These are phyloP conservation scores for Podiceps cristatus DNA, from an alignment of 2,113 vertebrate species.

Conservation along the genomic window DNA sequence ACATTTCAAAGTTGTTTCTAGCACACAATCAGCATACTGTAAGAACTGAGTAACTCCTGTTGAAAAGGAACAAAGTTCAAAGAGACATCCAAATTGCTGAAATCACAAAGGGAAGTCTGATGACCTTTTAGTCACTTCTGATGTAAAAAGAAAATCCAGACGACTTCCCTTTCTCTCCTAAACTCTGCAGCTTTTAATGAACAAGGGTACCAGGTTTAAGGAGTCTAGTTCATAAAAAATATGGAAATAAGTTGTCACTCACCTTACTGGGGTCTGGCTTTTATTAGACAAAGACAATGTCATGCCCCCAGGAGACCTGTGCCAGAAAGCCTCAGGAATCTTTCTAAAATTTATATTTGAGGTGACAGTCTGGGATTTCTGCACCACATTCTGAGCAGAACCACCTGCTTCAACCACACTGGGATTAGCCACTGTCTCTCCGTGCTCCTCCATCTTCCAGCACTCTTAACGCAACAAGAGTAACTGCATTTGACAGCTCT, in stretches of 20 bases:
- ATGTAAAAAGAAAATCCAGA: background rate
- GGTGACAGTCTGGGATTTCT: slow-evolving; percentile 24
- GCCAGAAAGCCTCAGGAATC: background rate
- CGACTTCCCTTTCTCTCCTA: background rate
- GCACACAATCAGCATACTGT: background rate
- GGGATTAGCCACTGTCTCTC: background rate
- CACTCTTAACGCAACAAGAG: background rate
- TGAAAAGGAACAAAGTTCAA: background rate
- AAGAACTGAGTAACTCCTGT: background rate
- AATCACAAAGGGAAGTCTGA: background rate
- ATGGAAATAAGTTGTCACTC: slow-evolving; percentile 21
- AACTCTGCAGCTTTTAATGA: background rate
- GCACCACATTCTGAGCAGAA: background rate
- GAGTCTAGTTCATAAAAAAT: background rate
- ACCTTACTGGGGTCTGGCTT: background rate
- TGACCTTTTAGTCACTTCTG: background rate
- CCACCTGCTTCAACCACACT: background rate
- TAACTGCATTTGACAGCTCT: slow-evolving; percentile 10
- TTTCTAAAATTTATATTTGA: slow-evolving; percentile 36
- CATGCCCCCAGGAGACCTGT: background rate
- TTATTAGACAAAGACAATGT: background rate
- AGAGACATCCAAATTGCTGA: background rate
- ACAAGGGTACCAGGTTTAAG: background rate
- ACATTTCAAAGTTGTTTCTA: background rate
- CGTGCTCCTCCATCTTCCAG: background rate